These are phyloP conservation scores for Tyto alba DNA, from an alignment of 2,113 vertebrate genomes.

Conservation along the genomic window DNA sequence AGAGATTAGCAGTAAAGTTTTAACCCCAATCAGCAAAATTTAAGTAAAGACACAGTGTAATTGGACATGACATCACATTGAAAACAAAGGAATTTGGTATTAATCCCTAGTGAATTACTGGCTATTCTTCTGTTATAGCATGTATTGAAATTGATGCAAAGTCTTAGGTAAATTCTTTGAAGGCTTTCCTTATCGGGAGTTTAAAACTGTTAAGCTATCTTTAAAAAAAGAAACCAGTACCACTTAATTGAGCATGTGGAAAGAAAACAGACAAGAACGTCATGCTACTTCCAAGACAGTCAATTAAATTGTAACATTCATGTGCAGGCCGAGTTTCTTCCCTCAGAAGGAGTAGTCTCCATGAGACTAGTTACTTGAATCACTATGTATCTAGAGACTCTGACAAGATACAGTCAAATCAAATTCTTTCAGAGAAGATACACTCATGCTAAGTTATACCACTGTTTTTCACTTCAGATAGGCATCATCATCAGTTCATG, in stretches of 20 bases:
- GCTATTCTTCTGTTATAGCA: not conserved
- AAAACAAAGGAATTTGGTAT: not conserved
- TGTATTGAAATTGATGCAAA: not conserved
- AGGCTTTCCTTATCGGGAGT: not conserved
- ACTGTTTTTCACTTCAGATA: not conserved
- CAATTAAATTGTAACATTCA: not conserved
- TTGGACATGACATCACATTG: not conserved
- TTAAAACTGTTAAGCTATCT: not conserved
- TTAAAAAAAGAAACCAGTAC: not conserved
- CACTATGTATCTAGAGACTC: not conserved
- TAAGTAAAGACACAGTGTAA: not conserved
- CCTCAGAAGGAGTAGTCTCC: not conserved
- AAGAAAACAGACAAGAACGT: not conserved
- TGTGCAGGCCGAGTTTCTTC: not conserved
- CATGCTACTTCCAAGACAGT: not conserved
- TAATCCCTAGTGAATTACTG: not conserved
- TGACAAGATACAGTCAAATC: not conserved
- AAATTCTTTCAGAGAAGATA: not conserved
- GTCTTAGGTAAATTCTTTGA: not conserved
- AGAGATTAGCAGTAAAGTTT: not conserved
- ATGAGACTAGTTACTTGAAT: not conserved
- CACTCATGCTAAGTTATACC: not conserved
- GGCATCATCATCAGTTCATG: not conserved
- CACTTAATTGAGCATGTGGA: not conserved
- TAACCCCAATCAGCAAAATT: not conserved